These are phyloP conservation scores for Mixornis gularis DNA, from an alignment of 2,113 vertebrate species.

Conservation along the genomic window DNA sequence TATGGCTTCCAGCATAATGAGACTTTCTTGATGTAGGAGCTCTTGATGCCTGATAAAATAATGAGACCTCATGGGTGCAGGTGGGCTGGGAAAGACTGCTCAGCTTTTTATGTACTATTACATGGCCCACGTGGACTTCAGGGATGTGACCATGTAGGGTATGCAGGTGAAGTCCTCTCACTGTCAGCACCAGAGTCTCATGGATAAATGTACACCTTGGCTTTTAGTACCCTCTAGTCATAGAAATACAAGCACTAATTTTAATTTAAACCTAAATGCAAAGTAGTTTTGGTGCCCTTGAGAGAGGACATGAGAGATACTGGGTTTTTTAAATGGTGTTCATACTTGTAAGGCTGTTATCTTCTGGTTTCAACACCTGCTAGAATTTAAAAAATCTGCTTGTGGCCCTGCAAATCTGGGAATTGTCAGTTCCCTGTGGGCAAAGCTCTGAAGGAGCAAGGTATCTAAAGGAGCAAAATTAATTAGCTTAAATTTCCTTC, in stretches of 20 bases:
- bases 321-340: background rate
- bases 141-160: background rate
- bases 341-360: background rate
- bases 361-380: background rate
- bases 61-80: background rate
- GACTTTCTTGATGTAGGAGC: background rate
- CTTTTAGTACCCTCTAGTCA: background rate
- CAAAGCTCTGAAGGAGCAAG: background rate
- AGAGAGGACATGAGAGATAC: background rate
- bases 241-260: background rate
- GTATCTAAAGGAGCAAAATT: background rate
- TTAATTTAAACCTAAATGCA: background rate
- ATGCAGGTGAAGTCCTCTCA: background rate
- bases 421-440: background rate
- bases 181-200: background rate
- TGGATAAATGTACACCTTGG: background rate
- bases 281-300: background rate
- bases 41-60: background rate
- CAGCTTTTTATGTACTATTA: background rate
- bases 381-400: background rate
- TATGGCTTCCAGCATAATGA: background rate
- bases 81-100: background rate
- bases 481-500: background rate
- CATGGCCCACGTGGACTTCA: fast-evolving
- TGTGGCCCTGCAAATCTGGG: background rate